Conservation (phyloP, 2,797 vertebrate species). For the Eleutherodactylus coqui region DNA sequence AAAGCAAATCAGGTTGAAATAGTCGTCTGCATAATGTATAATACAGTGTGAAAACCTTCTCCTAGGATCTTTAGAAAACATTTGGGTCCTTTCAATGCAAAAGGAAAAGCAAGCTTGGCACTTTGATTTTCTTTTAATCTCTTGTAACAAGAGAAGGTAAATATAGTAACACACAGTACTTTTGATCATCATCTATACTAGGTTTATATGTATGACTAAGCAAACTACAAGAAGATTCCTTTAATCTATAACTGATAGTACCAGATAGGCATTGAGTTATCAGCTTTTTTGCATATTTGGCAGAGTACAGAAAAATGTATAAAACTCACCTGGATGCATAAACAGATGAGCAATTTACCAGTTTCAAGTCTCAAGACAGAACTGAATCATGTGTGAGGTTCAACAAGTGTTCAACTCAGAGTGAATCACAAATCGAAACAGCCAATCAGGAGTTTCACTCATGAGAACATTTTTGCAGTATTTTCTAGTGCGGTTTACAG, state of each 20-base stretch:
- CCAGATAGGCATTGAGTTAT: neutral
- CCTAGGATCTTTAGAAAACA: constrained; percentile 1
- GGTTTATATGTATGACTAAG: neutral
- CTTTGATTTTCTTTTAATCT: constrained; percentile 7
- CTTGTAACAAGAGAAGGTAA: constrained; percentile 1
- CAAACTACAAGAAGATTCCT: no score
- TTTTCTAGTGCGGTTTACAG: no score
- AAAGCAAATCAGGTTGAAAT: constrained; percentile 40
- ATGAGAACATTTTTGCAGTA: no score
- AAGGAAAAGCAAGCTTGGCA: constrained; percentile 31
- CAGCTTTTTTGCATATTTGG: neutral
- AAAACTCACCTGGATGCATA: neutral
- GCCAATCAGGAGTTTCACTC: no score
- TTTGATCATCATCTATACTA: neutral
- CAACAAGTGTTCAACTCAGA: no score
- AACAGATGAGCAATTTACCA: no score
- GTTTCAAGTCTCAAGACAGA: no score
- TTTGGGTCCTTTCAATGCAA: constrained; percentile 5
- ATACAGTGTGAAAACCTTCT: constrained; percentile 34
- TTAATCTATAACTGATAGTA: neutral
- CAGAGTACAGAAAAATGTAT: neutral
- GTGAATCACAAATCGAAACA: no score
- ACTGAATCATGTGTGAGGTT: no score
- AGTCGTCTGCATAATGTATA: constrained; percentile 38
- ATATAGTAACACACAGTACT: neutral